These are phyloP conservation scores for Misgurnus anguillicaudatus DNA, from an alignment of 2,113 vertebrate species.

Conservation along the genomic window DNA sequence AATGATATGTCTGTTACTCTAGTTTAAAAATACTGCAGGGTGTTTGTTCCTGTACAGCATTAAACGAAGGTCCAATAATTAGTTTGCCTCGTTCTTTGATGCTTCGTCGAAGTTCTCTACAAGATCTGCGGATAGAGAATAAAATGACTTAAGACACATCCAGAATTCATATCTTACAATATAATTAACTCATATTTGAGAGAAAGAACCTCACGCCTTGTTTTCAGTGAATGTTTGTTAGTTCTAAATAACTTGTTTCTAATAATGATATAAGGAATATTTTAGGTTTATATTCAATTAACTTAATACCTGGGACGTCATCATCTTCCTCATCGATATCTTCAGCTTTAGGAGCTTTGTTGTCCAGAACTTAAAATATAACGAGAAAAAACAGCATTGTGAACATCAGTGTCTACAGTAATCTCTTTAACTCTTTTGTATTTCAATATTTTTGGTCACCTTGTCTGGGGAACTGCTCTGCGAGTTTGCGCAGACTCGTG, in stretches of 20 bases:
- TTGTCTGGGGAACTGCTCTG: constrained; percentile 96
- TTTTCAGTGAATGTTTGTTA: too few species aligned
- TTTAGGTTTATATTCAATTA: too few species aligned
- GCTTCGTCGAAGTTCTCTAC: constrained; percentile 99
- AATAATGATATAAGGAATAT: too few species aligned
- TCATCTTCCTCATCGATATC: constrained; percentile 98
- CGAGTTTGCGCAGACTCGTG: constrained; percentile 95
- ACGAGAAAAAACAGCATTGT: not conserved
- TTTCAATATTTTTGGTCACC: constrained; percentile 70
- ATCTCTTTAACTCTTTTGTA: not conserved
- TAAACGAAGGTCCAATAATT: constrained; percentile 60
- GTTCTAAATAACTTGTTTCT: too few species aligned
- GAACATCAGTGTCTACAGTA: not conserved
- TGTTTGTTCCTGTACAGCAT: constrained; percentile 56
- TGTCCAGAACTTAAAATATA: constrained; percentile 76
- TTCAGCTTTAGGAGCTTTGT: constrained; percentile 94
- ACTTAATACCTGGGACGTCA: constrained; percentile 88
- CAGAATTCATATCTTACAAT: not conserved
- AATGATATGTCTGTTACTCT: constrained; percentile 67
- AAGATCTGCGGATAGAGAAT: constrained; percentile 79
- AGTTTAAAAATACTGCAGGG: constrained; percentile 82
- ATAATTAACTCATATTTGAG: not conserved
- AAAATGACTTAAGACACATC: not conserved
- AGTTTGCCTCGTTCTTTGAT: constrained; percentile 98
- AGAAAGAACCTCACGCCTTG: too few species aligned